A percentile compares a stretch with the other conserved stretches of the same genome.
phyloP scores from a whole-genome alignment of 2,797 vertebrate species.

The Sus cebifrons region DNA sequence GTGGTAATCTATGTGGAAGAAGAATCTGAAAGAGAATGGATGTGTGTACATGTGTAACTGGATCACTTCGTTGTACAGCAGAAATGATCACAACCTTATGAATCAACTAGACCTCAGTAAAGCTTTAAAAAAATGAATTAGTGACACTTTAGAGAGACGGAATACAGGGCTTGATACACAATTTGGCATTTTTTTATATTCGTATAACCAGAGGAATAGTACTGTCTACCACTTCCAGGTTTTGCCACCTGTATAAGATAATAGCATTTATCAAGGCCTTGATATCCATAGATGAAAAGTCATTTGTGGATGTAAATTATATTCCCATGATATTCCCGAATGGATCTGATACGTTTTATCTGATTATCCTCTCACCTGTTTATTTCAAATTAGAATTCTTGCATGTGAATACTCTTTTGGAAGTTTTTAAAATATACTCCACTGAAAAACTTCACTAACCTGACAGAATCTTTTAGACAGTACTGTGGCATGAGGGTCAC shows the following conservation, averaged over 20 bases:
- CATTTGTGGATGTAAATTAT: not conserved
- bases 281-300: conserved; percentile 48
- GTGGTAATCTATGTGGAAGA: too few species aligned
- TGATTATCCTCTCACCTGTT: conserved; percentile 56
- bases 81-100: too few species aligned
- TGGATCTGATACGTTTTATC: conserved; percentile 8
- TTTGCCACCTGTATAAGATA: conserved; percentile 14
- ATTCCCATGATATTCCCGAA: not conserved
- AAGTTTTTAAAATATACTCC: not conserved
- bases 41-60: too few species aligned
- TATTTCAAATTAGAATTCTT: conserved; percentile 51
- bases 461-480: conserved; percentile 41
- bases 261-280: conserved; percentile 48
- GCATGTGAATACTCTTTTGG: conserved; percentile 25
- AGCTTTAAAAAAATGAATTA: not conserved
- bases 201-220: conserved; percentile 35
- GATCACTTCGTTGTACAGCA: too few species aligned
- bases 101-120: too few species aligned
- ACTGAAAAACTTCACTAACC: conserved; percentile 11
- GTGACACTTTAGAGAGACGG: not conserved
- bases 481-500: not conserved
- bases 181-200: conserved; percentile 29
- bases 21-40: too few species aligned
- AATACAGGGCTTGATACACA: not conserved
- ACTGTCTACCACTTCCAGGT: not conserved